Conservation (phyloP, 92 coral and sea anemone species). For the Diadumene lineata region DNA sequence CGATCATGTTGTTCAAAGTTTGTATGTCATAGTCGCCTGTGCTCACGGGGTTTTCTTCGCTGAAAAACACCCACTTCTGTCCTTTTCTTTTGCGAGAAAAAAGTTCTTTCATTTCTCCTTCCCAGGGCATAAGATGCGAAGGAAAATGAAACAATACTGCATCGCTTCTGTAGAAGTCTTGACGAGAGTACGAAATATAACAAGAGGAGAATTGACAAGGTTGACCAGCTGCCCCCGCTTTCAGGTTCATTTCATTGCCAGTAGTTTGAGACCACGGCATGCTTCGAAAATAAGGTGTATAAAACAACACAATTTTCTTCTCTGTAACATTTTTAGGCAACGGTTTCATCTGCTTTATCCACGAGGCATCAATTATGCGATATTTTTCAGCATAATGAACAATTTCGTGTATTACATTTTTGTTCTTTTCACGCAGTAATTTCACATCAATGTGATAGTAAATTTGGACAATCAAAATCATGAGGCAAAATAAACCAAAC, state of each 20-base stretch:
- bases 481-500: no score
- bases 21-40: background rate
- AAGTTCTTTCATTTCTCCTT: background rate
- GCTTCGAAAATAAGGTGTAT: constrained; percentile 21
- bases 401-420: background rate
- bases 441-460: no score
- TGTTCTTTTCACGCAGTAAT: background rate
- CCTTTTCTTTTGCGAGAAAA: background rate
- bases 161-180: constrained; percentile 27
- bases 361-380: background rate
- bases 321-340: background rate
- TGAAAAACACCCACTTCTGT: constrained; percentile 32
- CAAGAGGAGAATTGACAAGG: constrained; percentile 23
- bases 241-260: background rate
- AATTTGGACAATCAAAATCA: no score
- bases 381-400: constrained; percentile 2
- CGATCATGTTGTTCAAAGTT: constrained; percentile 6
- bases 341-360: constrained; percentile 10
- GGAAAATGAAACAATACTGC: constrained; percentile 31
- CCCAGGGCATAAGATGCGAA: background rate
- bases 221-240: constrained; percentile 2
- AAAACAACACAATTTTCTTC: constrained; percentile 21
- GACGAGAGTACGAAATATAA: constrained; percentile 4
- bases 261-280: constrained; percentile 29
- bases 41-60: constrained; percentile 24